Evolutionary conservation across 2,797 vertebrate species (phyloP), one percentile per base, ranked within the genome.

Genomic region (Chaetodon trifasciatus): DNA sequence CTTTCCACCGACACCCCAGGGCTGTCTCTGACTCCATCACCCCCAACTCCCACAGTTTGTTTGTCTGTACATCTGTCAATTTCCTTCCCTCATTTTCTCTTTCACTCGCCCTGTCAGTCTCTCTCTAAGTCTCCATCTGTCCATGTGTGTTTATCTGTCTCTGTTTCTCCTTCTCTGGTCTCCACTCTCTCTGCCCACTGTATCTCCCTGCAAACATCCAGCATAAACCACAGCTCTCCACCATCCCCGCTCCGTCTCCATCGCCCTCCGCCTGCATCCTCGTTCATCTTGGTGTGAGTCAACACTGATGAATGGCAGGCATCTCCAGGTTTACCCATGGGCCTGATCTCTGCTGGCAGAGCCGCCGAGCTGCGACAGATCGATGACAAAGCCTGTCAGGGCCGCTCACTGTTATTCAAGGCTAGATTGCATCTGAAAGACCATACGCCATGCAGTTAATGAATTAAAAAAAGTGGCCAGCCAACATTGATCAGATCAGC

Each of bases 401-500:
- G 76, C 63, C 47, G 76, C 85, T 91, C 79, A 89, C 82, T 82
- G 86, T 90, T 91, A 84, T 86, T 88, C 78, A 78, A 81, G 69
- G 83, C 76, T 69, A 76, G 87, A 93, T 92, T 90, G 88, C 70
- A 81, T 88, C 76, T 90, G 91, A 93, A 90, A 86, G 93, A 84
- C 74, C 63, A 32, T 64, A 62, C 16, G 56, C 58, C 74, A 66
- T 62, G 81, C 62, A 40, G 72, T 82, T 92, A 89, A 93, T 92
- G 87, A 92, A 91, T 91, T 88, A 89, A 90, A 93, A 93, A 89
- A 90, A 86, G 81, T 82, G 72, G 79, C 84, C 84, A 81, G 89
- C 85, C 81, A 88, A 64, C 79, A 92, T 74, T 85, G 84, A 92
- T 92, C 83, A 89, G 78, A 82, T 86, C 76, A 88, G 75, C 79